Conservation (phyloP, 2,888 invertebrate species). For the Pocota personata region DNA sequence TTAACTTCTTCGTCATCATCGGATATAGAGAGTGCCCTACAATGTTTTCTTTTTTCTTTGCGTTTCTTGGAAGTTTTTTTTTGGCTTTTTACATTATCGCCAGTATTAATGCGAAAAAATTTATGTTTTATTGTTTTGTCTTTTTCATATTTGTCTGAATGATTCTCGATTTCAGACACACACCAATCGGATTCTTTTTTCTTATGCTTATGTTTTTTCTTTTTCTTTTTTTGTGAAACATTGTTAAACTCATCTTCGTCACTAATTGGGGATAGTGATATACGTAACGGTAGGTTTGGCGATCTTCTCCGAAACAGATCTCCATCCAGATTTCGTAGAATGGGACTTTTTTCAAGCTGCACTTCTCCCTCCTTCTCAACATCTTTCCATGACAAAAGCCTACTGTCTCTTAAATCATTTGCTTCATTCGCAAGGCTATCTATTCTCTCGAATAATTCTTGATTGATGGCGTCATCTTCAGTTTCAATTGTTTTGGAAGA, state of each 20-base stretch:
- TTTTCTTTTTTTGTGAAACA: conserved; percentile 23
- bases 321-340: conserved; percentile 7
- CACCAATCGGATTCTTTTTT: conserved; percentile 10
- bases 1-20: conserved; percentile 37
- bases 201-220: conserved; percentile 56
- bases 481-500: background rate
- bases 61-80: conserved; percentile 21
- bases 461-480: conserved; percentile 29
- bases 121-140: background rate
- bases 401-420: background rate
- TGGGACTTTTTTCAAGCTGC: background rate
- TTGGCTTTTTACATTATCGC: background rate
- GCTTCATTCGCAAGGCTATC: conserved; percentile 11
- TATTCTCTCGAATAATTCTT: conserved; percentile 37
- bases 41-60: conserved; percentile 3
- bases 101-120: background rate
- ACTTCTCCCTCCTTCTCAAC: background rate
- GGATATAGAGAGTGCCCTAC: conserved; percentile 21
- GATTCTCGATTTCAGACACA: conserved; percentile 29
- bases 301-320: background rate
- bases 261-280: conserved; percentile 2
- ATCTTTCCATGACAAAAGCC: background rate
- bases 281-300: background rate
- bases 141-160: background rate
- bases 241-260: background rate